Percentiles rank a stretch among this genome's conserved stretches.
Evolutionary conservation across 2,888 invertebrate species (phyloP).

Genomic region (Microdon myrmicae): DNA sequence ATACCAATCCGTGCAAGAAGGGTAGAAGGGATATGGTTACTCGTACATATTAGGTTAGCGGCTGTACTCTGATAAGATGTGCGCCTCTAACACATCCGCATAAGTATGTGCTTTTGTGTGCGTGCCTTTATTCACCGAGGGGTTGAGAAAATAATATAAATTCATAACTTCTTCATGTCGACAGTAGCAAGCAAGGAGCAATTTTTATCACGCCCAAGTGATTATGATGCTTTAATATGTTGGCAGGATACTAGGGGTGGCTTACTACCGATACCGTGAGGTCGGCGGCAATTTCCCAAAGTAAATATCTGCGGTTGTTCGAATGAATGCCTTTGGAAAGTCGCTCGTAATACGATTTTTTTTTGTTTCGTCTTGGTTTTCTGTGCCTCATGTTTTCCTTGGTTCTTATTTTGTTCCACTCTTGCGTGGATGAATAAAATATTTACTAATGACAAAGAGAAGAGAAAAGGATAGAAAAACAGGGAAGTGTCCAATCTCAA

Average conservation of each 20-base stretch:
- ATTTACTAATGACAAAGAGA: constrained; percentile 42
- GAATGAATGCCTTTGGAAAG: constrained; percentile 47
- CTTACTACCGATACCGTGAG: neutral
- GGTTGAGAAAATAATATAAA: constrained; percentile 39
- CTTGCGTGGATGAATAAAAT: constrained; percentile 30
- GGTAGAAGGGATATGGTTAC: constrained; percentile 28
- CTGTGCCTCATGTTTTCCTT: neutral
- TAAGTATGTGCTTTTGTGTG: constrained; percentile 3
- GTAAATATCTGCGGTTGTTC: constrained; percentile 51
- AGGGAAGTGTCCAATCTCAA: constrained; percentile 37
- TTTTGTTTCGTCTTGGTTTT: constrained; percentile 1
- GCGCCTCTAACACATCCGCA: too few relatives aligned
- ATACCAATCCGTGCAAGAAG: constrained; percentile 5
- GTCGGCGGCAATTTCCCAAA: constrained; percentile 45
- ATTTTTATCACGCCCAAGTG: constrained; percentile 49
- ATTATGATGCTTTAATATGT: constrained; percentile 49
- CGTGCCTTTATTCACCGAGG: constrained; percentile 2
- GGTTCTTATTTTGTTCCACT: constrained; percentile 10
- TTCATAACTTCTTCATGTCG: constrained; percentile 40
- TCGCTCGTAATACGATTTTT: constrained; percentile 35
- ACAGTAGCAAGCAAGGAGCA: constrained; percentile 29
- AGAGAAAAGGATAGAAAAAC: constrained; percentile 2
- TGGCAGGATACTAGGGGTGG: constrained; percentile 20
- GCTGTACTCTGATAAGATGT: too few relatives aligned
- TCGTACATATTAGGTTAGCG: too few relatives aligned